These are phyloP conservation scores for Bellardia pandia DNA, from an alignment of 2,888 invertebrate genomes.

Conservation along the genomic window DNA sequence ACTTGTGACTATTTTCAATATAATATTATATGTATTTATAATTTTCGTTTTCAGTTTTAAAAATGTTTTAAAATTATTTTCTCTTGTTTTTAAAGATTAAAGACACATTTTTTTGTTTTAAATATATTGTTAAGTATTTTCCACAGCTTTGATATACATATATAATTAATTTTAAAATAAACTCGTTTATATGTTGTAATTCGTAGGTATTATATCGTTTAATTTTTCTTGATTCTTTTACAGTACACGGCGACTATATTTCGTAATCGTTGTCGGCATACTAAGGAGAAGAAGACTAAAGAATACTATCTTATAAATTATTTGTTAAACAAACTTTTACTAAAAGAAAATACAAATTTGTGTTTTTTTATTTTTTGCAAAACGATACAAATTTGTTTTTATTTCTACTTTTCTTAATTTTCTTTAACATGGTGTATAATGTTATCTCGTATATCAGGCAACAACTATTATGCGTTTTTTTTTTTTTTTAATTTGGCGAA, in stretches of 20 bases:
- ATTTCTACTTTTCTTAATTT: constrained; percentile 21
- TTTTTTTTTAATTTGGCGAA: constrained; percentile 7
- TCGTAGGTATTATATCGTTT: constrained; percentile 60
- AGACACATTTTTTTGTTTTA: background rate
- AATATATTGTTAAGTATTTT: background rate
- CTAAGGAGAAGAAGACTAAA: constrained; percentile 56
- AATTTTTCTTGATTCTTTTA: constrained; percentile 32
- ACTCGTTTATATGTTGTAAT: constrained; percentile 53
- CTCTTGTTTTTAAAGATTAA: background rate
- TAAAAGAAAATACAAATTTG: constrained; percentile 51
- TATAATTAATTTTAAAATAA: constrained; percentile 36
- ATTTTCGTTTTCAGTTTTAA: constrained; percentile 16
- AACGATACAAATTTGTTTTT: constrained; percentile 45
- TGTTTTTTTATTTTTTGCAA: constrained; percentile 50
- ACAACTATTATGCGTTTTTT: constrained; percentile 34
- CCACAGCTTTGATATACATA: constrained; percentile 6
- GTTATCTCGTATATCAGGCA: constrained; percentile 38
- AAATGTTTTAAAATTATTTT: background rate
- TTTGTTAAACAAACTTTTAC: constrained; percentile 59
- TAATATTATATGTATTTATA: background rate
- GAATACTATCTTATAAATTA: constrained; percentile 58
- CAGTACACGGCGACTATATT: constrained; percentile 67
- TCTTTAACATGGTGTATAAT: constrained; percentile 40
- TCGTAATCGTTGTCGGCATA: constrained; percentile 72
- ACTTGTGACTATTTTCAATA: constrained; percentile 46